Evolutionary conservation across 2,888 invertebrate species (phyloP).

Genomic region (Nemotelus nigrinus): DNA sequence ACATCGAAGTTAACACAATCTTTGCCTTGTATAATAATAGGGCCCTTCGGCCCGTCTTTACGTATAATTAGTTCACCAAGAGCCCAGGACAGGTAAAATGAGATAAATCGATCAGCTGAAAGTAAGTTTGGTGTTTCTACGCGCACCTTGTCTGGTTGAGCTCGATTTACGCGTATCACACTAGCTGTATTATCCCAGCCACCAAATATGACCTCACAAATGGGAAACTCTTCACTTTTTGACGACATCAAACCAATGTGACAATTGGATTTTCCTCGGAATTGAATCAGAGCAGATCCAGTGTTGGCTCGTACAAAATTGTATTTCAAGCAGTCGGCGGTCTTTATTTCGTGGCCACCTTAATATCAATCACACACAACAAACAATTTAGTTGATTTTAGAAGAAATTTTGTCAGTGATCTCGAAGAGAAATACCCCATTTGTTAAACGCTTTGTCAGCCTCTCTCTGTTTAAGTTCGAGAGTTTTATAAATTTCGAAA

Average conservation of each 20-base stretch:
- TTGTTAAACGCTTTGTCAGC: background rate
- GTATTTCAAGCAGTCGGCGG: conserved; percentile 70
- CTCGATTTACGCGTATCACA: conserved; percentile 72
- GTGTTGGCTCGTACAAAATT: conserved; percentile 69
- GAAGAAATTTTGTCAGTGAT: background rate
- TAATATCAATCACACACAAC: conserved; percentile 54
- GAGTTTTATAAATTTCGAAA: background rate
- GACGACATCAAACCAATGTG: conserved; percentile 70
- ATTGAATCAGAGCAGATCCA: conserved; percentile 69
- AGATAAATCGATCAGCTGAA: conserved; percentile 68
- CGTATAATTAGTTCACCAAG: conserved; percentile 68
- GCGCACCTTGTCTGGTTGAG: conserved; percentile 72
- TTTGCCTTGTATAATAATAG: conserved; percentile 70
- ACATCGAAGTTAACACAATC: conserved; percentile 71
- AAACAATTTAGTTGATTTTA: conserved; percentile 8
- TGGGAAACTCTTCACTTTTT: conserved; percentile 69
- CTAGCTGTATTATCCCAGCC: conserved; percentile 76
- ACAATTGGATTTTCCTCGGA: conserved; percentile 73
- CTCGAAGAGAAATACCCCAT: background rate
- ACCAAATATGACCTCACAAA: conserved; percentile 75
- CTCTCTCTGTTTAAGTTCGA: too few relatives aligned
- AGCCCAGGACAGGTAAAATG: conserved; percentile 70
- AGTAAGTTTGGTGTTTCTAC: conserved; percentile 70
- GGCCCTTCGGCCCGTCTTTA: conserved; percentile 65
- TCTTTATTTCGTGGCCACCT: conserved; percentile 69